phyloP scores from a whole-genome alignment of 1,140 invertebrate species.

The Heliconius himera region DNA sequence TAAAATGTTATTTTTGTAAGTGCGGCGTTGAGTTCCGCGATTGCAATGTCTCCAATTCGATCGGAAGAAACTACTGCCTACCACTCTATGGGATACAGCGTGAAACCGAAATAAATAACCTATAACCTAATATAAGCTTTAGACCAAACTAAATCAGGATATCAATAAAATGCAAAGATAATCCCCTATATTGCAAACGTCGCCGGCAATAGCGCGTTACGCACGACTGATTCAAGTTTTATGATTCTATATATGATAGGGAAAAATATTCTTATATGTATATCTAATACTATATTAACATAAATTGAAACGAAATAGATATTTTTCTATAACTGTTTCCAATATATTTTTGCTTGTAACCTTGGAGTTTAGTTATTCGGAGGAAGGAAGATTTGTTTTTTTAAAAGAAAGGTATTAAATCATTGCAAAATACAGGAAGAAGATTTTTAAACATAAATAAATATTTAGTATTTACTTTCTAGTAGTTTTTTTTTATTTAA shows the following conservation, averaged over 20 bases:
- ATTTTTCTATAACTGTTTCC: neutral
- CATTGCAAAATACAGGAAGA: too few relatives aligned
- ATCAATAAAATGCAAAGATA: conserved; percentile 25
- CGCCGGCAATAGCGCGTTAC: conserved; percentile 27
- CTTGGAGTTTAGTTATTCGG: neutral
- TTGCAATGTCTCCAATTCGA: neutral
- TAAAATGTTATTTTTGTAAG: too few relatives aligned
- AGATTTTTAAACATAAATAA: too few relatives aligned
- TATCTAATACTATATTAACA: neutral
- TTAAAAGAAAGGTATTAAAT: too few relatives aligned
- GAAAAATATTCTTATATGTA: conserved; percentile 6
- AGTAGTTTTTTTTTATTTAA: too few relatives aligned
- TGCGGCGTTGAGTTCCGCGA: neutral
- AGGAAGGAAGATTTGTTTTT: too few relatives aligned
- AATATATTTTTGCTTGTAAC: too few relatives aligned
- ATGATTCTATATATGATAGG: neutral
- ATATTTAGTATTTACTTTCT: too few relatives aligned
- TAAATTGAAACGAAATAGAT: neutral
- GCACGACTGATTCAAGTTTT: conserved; percentile 28
- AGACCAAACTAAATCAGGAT: neutral
- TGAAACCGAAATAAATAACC: neutral
- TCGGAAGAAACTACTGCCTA: neutral
- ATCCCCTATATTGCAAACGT: conserved; percentile 23
- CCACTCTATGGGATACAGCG: neutral
- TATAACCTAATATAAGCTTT: neutral